Base-by-base conservation (phyloP, 2,888 invertebrate species). In the Nudaria mundana region DNA sequence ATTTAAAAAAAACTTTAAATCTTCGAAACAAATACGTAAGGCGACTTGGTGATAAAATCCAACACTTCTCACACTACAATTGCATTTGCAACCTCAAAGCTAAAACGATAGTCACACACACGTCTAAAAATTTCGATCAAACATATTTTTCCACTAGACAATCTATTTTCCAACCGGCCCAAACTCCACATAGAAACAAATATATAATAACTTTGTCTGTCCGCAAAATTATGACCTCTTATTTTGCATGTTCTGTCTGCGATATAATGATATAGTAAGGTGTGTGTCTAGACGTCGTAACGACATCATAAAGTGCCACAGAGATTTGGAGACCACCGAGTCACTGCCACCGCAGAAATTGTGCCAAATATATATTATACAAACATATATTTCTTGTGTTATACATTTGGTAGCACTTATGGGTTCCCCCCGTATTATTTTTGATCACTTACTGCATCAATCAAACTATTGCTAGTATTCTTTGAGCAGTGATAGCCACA, bases 281-380 rank as follows among this genome's bases (percentile, higher is more conserved):
- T 43, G 57, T 33, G 40, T 40, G 48, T 55, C 39, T 40, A 29
- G 67, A 65, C 64, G 44, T 40, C 40, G 48, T 65, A 63, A 63
- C 53, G 60, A 60, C 51, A 44, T 58, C 56, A 52, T 66, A 60
- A 66, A 62, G 35, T 56, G 58, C 59, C 58, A 36, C 49, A 34
- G 45, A 48, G 46, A 37, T 32, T 37, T 44, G 43, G 37, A 53
- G 55, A 56, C 63, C 56, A 63, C 66, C 56, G 46, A 49, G 39
- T 55, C 56, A 53, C 58, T 53, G 46, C 54, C 39, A 28, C 39
- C 22, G 29, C 24, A 30, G 38, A 50, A 50, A 40, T 51, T 35
- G 45, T 56, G 59, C 54, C 61, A 58, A 55, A 35, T 23, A 36
- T 35, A 37, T 31, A 40, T 46, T 18, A 14, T 5, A 23, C 14